phyloP scores from a whole-genome alignment of 35 echinoderm and acorn worm genomes.

The Hemicentrotus pulcherrimus region DNA sequence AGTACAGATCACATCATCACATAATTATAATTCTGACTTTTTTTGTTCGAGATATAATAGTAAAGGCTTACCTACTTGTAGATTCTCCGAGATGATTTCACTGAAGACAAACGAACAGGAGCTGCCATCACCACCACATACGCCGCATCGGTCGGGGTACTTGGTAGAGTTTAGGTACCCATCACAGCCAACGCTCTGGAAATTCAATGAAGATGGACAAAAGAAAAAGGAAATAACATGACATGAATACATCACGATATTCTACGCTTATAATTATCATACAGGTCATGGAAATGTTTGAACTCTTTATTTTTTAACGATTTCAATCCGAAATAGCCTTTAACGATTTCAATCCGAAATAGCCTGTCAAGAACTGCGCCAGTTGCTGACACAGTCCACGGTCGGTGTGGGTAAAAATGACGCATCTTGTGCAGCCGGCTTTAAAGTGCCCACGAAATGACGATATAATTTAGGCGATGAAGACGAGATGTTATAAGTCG shows the following conservation, averaged over 20 bases:
- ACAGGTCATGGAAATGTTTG: too few species aligned
- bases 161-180: constrained; percentile 57
- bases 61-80: constrained; percentile 68
- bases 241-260: background rate
- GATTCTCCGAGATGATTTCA: constrained; percentile 58
- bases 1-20: background rate
- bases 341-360: background rate
- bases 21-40: background rate
- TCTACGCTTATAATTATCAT: background rate
- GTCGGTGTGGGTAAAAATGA: too few species aligned
- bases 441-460: too few species aligned
- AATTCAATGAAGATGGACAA: background rate
- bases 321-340: too few species aligned
- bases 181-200: constrained; percentile 69
- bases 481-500: too few species aligned
- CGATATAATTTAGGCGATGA: too few species aligned
- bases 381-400: too few species aligned
- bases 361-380: too few species aligned
- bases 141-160: constrained; percentile 57
- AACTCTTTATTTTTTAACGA: background rate
- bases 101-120: constrained; percentile 57
- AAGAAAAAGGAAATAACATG: background rate
- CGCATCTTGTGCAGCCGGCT: too few species aligned
- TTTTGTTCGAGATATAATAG: background rate
- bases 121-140: constrained; percentile 63